These are phyloP conservation scores for Lucifuga dentata DNA, from an alignment of 2,113 vertebrate species.

Conservation along the genomic window DNA sequence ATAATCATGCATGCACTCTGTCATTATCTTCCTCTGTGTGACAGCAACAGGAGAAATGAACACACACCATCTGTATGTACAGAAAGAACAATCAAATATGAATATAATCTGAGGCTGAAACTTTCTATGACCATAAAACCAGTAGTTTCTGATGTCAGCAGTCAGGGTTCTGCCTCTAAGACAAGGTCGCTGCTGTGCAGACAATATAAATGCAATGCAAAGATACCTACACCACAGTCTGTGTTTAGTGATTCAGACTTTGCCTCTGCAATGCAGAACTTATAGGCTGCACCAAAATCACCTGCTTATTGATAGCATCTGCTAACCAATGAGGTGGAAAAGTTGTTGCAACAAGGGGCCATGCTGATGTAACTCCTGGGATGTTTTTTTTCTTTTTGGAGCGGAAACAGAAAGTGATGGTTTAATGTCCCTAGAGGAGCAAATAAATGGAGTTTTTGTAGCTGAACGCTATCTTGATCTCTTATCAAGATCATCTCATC, in stretches of 20 bases:
- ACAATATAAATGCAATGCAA: conserved; percentile 24
- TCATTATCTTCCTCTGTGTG: not conserved
- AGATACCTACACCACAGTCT: conserved; percentile 35
- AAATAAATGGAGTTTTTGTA: conserved; percentile 52
- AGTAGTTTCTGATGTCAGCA: conserved; percentile 12
- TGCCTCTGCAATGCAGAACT: conserved; percentile 74
- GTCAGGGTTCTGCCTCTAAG: not conserved
- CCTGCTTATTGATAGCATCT: conserved; percentile 68
- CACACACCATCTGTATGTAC: too few species aligned
- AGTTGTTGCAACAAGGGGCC: conserved; percentile 51
- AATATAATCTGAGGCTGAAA: not conserved
- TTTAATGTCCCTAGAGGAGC: conserved; percentile 48
- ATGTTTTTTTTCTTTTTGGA: not conserved
- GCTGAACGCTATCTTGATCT: conserved; percentile 49
- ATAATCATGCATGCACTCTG: not conserved
- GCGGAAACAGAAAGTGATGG: conserved; percentile 23
- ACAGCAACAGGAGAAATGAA: not conserved
- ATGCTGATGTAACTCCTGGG: conserved; percentile 24
- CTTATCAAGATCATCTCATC: conserved; percentile 51
- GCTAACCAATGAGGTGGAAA: conserved; percentile 64
- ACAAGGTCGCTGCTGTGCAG: conserved; percentile 12
- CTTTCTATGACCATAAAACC: too few species aligned
- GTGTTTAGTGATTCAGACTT: conserved; percentile 50
- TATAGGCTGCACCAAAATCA: conserved; percentile 70
- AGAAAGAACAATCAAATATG: not conserved